A percentile compares a stretch with the other conserved stretches of the same genome.
Evolutionary conservation across 92 coral and sea anemone species (phyloP).

Genomic region (Ricordea florida): DNA sequence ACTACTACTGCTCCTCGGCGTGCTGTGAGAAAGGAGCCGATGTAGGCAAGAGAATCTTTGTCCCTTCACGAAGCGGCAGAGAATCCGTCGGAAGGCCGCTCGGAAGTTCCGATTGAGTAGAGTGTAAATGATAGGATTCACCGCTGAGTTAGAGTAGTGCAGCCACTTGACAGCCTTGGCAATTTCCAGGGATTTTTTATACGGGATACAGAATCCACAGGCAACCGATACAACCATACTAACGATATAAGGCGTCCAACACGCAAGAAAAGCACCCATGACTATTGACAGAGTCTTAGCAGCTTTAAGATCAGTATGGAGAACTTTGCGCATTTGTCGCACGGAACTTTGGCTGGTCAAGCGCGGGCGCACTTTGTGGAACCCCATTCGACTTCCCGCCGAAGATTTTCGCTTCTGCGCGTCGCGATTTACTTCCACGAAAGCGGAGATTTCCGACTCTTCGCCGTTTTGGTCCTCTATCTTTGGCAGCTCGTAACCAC

Average conservation of each 20-base stretch:
- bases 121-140: slow-evolving; percentile 83
- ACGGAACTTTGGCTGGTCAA: slow-evolving; percentile 65
- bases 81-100: slow-evolving; percentile 71
- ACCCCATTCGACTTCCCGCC: slow-evolving; percentile 8
- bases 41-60: slow-evolving; percentile 24
- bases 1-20: slow-evolving; percentile 10
- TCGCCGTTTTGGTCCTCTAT: slow-evolving; percentile 28
- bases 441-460: background rate
- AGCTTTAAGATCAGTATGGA: slow-evolving; percentile 76
- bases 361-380: slow-evolving; percentile 47
- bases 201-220: slow-evolving; percentile 42
- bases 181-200: slow-evolving; percentile 1
- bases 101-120: slow-evolving; percentile 76
- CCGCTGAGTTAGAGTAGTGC: slow-evolving; percentile 81
- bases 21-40: slow-evolving; percentile 13
- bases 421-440: slow-evolving; percentile 19
- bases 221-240: slow-evolving; percentile 50
- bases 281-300: slow-evolving; percentile 87
- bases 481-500: slow-evolving; percentile 31
- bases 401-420: slow-evolving; percentile 29
- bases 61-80: slow-evolving; percentile 56
- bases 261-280: slow-evolving; percentile 82
- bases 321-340: slow-evolving; percentile 58
- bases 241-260: slow-evolving; percentile 85
- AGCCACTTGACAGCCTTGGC: slow-evolving; percentile 76